These are phyloP conservation scores for Fregetta grallaria DNA, from an alignment of 2,113 vertebrate species.

Conservation along the genomic window DNA sequence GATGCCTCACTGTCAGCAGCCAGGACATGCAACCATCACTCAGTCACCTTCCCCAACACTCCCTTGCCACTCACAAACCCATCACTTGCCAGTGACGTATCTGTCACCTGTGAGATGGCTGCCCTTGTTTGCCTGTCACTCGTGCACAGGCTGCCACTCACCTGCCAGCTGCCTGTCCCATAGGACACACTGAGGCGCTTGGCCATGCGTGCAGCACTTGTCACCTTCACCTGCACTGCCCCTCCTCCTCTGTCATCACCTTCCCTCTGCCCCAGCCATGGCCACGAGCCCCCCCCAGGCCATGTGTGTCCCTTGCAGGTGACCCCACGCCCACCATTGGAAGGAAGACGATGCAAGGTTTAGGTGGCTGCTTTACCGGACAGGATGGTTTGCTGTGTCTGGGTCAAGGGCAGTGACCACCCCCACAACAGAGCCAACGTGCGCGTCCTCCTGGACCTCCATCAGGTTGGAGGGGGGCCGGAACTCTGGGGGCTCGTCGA, in stretches of 20 bases:
- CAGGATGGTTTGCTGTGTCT: conserved; percentile 85
- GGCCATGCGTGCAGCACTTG: neutral
- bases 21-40: neutral
- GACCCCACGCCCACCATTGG: accelerated
- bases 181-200: neutral
- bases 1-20: neutral
- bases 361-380: conserved; percentile 76
- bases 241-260: neutral
- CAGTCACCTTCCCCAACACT: neutral
- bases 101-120: neutral
- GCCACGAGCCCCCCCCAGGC: neutral
- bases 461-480: conserved; percentile 81
- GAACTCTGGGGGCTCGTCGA: conserved; percentile 93
- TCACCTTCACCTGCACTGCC: neutral
- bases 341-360: neutral
- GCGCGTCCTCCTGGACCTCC: conserved; percentile 94
- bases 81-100: neutral
- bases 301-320: accelerated
- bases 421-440: conserved; percentile 87
- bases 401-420: conserved; percentile 91
- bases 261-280: neutral
- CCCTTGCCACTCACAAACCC: neutral
- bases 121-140: neutral
- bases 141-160: neutral
- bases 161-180: neutral